Conservation (phyloP, 2,797 vertebrate genomes). For the Chiroxiphia lanceolata region DNA sequence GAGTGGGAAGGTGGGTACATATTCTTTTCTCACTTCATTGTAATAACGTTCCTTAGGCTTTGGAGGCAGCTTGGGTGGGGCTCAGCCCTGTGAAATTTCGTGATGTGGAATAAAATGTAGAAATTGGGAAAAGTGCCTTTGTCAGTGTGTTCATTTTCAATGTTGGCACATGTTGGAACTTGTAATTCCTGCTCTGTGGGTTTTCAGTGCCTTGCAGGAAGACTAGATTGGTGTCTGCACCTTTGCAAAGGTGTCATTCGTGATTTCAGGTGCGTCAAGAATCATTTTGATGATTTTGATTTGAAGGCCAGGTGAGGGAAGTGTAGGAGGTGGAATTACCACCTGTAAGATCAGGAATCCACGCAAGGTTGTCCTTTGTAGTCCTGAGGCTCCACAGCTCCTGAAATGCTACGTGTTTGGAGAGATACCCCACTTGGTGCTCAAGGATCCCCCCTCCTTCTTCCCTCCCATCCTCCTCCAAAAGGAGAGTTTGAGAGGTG, state of each 20-base stretch:
- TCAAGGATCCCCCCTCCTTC: background rate
- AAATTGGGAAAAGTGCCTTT: background rate
- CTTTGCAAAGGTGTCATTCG: fast-evolving
- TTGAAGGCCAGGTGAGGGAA: background rate
- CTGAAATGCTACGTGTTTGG: background rate
- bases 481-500: fast-evolving
- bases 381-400: background rate
- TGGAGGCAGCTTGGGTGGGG: background rate
- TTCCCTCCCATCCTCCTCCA: background rate
- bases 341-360: background rate
- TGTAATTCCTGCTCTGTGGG: background rate
- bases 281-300: background rate
- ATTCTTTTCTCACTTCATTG: background rate
- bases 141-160: background rate
- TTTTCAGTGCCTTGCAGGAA: background rate
- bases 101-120: background rate
- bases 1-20: background rate
- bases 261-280: background rate
- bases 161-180: background rate
- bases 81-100: background rate
- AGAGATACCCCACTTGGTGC: background rate
- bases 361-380: background rate
- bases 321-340: background rate
- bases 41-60: background rate
- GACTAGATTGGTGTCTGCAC: background rate